Conservation (phyloP, 1,140 invertebrate genomes). For the Lanistes nyassanus region DNA sequence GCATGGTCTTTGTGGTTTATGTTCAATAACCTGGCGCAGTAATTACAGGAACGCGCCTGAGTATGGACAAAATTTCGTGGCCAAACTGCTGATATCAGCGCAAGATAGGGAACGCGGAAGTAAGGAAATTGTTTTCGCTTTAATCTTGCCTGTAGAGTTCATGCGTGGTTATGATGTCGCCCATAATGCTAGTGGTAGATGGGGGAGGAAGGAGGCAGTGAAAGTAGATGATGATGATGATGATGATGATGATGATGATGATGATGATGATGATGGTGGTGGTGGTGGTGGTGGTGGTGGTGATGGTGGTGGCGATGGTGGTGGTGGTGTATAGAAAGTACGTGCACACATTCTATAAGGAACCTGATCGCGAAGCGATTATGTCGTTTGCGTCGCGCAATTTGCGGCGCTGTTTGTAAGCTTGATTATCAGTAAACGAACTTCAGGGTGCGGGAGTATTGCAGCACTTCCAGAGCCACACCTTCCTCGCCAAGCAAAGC, state of each 20-base stretch:
- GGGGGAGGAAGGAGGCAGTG: neutral
- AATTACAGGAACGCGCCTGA: too few relatives aligned
- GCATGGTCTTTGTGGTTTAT: too few relatives aligned
- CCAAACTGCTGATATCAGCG: neutral
- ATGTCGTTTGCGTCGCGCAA: neutral
- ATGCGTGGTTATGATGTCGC: neutral
- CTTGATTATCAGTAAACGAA: neutral
- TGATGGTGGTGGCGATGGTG: neutral
- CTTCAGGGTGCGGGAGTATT: neutral
- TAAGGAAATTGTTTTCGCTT: neutral
- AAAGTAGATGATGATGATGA: neutral
- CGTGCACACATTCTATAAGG: neutral
- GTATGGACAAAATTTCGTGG: too few relatives aligned
- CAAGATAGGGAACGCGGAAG: neutral
- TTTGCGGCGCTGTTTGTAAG: neutral
- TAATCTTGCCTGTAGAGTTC: neutral
- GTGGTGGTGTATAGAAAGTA: neutral
- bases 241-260: neutral
- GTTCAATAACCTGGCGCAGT: too few relatives aligned
- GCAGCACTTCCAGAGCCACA: too few relatives aligned
- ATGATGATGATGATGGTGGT: neutral
- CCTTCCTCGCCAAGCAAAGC: too few relatives aligned
- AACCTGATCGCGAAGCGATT: neutral
- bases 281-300: neutral
- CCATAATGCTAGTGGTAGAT: neutral